Conservation (phyloP, 2,113 vertebrate species). For the Nyctibius bracteatus region DNA sequence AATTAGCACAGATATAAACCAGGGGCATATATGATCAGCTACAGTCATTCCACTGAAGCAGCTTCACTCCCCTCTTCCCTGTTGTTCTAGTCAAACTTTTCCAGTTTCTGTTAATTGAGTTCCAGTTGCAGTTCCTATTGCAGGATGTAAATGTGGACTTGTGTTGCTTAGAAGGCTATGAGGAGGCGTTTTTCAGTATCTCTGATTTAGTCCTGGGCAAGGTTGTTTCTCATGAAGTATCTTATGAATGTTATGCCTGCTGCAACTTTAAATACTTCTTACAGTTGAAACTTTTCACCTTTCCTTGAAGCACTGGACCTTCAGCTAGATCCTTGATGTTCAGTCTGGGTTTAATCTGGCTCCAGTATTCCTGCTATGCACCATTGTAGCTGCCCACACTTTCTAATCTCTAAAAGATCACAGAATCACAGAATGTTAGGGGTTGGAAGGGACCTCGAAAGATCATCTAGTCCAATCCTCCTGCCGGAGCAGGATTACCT, state of each 20-base stretch:
- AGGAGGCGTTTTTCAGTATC: neutral
- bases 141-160: neutral
- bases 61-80: neutral
- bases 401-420: neutral
- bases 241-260: neutral
- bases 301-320: neutral
- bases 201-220: neutral
- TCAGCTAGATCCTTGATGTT: neutral
- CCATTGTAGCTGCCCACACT: neutral
- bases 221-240: neutral
- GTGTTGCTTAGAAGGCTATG: neutral
- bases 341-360: neutral
- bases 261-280: neutral
- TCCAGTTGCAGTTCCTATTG: neutral
- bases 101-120: neutral
- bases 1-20: neutral
- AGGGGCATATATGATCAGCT: neutral
- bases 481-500: too few species aligned
- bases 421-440: too few species aligned
- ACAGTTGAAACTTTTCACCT: neutral
- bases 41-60: neutral
- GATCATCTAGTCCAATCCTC: too few species aligned
- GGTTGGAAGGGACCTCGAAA: too few species aligned
- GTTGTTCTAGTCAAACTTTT: neutral
- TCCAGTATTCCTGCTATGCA: neutral